Evolutionary conservation across 2,888 invertebrate genomes (phyloP), one percentile per base, ranked within the genome.

Genomic region (Conchocele bisecta): DNA sequence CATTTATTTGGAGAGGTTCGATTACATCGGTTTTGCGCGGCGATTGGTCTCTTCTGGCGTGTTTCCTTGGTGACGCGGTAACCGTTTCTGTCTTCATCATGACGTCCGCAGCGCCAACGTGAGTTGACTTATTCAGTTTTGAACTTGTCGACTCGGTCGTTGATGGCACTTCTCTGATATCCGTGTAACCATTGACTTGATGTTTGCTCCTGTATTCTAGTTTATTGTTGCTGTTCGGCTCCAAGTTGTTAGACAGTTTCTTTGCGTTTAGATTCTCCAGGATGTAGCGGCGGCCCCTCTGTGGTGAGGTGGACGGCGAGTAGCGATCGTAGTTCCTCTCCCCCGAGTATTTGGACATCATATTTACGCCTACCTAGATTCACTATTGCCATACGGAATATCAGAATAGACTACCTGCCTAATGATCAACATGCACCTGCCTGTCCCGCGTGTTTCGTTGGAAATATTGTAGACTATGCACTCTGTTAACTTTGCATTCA

Each of bases 291-390:
- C 76, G 35, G 22, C 76, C 76, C 28, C 68, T 56, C n/a, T n/a
- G n/a, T 2, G 72, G 76, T 5, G 64, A 65, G 26, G 60, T 41
- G 3, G 68, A 48, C 20, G 76, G 75, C 6, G 71, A 65, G 29
- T 50, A 64, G 3, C 53, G 39, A 11, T 56, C 50, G 9, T 51
- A 42, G 29, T 60, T 33, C 17, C 35, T 42, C 0, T 54, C 71
- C 7, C 64, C 71, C 5, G 75, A 53, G 48, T 71, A 75, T 57
- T 57, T 68, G 3, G 75, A 71, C 75, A 71, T 75, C 75, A 72
- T 73, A 3, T 48, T 48, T 5, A n/a, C n/a, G n/a, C n/a, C n/a
- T n/a, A n/a, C n/a, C n/a, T n/a, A n/a, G n/a, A n/a, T n/a, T n/a
- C n/a, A n/a, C n/a, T n/a, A n/a, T n/a, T n/a, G n/a, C n/a, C n/a